Percentiles rank a stretch among this genome's conserved stretches.
These are phyloP conservation scores for Gnathonemus longibarbis DNA, from an alignment of 2,113 vertebrate species.

Conservation along the genomic window DNA sequence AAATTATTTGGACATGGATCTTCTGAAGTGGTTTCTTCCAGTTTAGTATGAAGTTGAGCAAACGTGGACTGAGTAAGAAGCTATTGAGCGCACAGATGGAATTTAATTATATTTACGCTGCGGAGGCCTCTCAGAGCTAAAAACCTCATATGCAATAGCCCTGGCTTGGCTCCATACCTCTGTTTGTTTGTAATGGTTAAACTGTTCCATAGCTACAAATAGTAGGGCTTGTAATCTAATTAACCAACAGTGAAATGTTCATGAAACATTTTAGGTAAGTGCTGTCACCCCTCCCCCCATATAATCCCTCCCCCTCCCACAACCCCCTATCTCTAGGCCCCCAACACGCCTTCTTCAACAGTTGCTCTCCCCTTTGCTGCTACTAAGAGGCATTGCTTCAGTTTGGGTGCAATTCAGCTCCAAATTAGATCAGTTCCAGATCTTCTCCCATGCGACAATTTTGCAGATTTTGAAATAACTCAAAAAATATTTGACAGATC, in stretches of 20 bases:
- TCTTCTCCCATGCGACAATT: not conserved
- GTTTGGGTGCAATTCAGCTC: not conserved
- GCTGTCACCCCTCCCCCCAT: not conserved
- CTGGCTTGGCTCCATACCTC: not conserved
- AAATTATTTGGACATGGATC: constrained; percentile 11
- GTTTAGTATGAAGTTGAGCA: not conserved
- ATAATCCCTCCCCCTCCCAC: not conserved
- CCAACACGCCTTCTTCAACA: not conserved
- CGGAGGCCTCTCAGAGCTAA: not conserved
- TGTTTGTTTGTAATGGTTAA: not conserved
- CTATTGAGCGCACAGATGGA: not conserved
- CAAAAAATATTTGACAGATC: too few species aligned
- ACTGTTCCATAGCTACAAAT: not conserved
- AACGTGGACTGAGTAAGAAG: not conserved
- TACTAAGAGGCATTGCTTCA: not conserved
- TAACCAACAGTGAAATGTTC: not conserved
- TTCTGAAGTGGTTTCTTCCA: not conserved
- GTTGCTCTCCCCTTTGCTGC: not conserved
- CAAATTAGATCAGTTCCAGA: not conserved
- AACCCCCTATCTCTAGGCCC: not conserved
- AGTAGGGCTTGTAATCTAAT: not conserved
- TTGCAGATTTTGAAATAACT: not conserved
- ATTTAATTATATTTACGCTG: not conserved
- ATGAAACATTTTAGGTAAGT: not conserved
- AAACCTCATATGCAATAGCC: not conserved